Evolutionary conservation across 2,797 vertebrate genomes (phyloP), one percentile per base, ranked within the genome.

Genomic region (Caiman crocodilus): DNA sequence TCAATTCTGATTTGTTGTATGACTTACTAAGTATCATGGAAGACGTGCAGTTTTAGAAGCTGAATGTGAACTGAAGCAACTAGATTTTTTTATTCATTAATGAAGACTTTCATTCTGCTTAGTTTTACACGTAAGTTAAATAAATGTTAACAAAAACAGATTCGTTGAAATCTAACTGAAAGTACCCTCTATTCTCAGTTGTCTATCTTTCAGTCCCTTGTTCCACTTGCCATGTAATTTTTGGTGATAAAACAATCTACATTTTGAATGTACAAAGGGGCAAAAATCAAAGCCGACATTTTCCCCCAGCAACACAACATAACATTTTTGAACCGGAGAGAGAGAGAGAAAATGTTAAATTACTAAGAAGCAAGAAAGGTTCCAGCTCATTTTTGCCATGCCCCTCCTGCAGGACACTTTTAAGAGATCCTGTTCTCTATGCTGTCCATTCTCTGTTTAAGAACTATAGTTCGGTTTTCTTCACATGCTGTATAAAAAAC

Each of bases 141-240:
- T 50, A 73, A 8, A 23, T 35, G 14, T 6, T 74, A 59, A 55
- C 65, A 74, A 35, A 57, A 26, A 32, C 20, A 30, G n/a, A 14
- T 15, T 50, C 42, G 65, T n/a, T 5, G 56, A 82, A 82, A 11
- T 28, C 18, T 23, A 32, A 58, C 23, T n/a, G 64, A 65, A 67
- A 42, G 55, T 21, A 14, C 23, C 4, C 35, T 3, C 74, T 21
- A 59, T 79, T 82, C 55, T 35, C 9, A 35, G 20, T 4, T 28
- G 21, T 17, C n/a, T 7, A 4, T 57, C 17, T 50, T 71, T 20
- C 0, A 1, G 11, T 42, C 25, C 9, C 67, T 11, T 58, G 26
- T 20, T 61, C 30, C 60, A 32, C 11, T 74, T 74, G 56, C 55
- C 14, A 9, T 2, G 5, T 56, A 35, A 5, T 2, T 17, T 75